Percentiles rank a stretch among this genome's conserved stretches.
Evolutionary conservation across 1,140 invertebrate genomes (phyloP).

Genomic region (Stegodyphus mimosarum): DNA sequence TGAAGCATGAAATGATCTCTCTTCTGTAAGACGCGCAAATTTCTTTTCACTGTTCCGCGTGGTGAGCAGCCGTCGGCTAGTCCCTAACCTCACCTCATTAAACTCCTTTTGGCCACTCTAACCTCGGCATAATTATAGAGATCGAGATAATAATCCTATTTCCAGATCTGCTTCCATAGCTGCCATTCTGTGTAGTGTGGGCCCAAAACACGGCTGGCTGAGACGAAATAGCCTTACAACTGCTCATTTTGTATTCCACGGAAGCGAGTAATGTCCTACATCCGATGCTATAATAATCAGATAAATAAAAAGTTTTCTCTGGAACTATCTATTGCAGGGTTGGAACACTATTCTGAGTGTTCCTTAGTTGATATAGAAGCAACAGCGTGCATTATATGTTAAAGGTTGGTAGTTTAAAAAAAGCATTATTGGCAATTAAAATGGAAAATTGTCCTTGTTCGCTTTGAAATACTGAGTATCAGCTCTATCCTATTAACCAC

Average conservation of each 20-base stretch:
- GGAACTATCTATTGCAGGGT: too few species aligned
- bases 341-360: too few species aligned
- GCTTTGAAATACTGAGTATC: too few species aligned
- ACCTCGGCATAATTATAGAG: conserved; percentile 53
- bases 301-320: conserved; percentile 19
- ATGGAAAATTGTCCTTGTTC: too few species aligned
- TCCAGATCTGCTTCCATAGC: conserved; percentile 33
- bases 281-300: conserved; percentile 6
- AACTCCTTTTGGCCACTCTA: conserved; percentile 47
- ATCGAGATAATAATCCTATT: conserved; percentile 58
- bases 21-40: conserved; percentile 21
- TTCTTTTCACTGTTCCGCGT: conserved; percentile 46
- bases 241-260: conserved; percentile 39
- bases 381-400: too few species aligned
- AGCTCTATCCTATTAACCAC: too few species aligned
- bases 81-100: conserved; percentile 50
- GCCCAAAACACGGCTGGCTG: conserved; percentile 1
- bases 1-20: conserved; percentile 57
- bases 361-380: too few species aligned
- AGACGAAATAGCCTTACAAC: conserved; percentile 1
- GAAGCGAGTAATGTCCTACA: conserved; percentile 1
- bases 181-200: background rate
- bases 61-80: conserved; percentile 30
- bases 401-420: too few species aligned
- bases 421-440: too few species aligned